A percentile compares a stretch with the other conserved stretches of the same genome.
Evolutionary conservation across 2,888 invertebrate genomes (phyloP).

Genomic region (Drosophila nigritarsus): DNA sequence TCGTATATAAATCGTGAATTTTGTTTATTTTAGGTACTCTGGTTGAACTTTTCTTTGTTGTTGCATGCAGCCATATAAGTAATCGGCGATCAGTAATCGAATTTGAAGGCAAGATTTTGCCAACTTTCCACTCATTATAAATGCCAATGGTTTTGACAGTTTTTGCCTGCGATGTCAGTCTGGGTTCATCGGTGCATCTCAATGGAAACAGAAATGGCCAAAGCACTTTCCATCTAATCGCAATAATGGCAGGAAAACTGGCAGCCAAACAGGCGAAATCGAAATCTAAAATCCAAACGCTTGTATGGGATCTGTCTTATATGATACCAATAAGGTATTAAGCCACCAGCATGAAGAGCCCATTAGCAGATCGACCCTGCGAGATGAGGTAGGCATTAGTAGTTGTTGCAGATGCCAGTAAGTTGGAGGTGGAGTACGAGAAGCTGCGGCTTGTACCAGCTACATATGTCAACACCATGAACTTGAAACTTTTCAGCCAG

Average conservation of each 20-base stretch:
- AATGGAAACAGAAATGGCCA: conserved; percentile 37
- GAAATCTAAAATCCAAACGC: conserved; percentile 24
- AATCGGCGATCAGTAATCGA: conserved; percentile 21
- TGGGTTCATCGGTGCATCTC: conserved; percentile 66
- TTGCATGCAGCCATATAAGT: background rate
- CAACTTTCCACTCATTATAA: conserved; percentile 78
- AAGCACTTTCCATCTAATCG: conserved; percentile 48
- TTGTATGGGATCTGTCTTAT: conserved; percentile 50
- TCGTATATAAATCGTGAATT: background rate
- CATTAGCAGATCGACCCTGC: conserved; percentile 43
- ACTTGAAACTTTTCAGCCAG: conserved; percentile 70
- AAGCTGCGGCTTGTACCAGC: conserved; percentile 21
- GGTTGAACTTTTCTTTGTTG: background rate
- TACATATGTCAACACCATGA: conserved; percentile 81
- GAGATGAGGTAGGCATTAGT: conserved; percentile 5
- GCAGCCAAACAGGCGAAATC: conserved; percentile 30
- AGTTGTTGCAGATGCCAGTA: conserved; percentile 1
- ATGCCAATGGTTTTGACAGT: conserved; percentile 60
- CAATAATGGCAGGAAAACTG: conserved; percentile 53
- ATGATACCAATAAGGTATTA: conserved; percentile 55
- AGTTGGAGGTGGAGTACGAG: conserved; percentile 3
- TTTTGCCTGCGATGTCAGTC: conserved; percentile 37
- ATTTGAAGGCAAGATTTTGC: conserved; percentile 6
- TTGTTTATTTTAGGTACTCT: background rate
- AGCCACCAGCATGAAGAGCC: conserved; percentile 38